These are phyloP conservation scores for roundworm (Caenorhabditis elegans) DNA, from an alignment of 1,140 invertebrate species.

Conservation along the genomic window WBcel235 BX284605.5:9403001-9403500, in stretches of 20 bases:
- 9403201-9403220: constrained; percentile 62
- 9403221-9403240: constrained; percentile 65
- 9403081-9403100: constrained; percentile 32
- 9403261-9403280: constrained; percentile 66
- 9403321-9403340: constrained; percentile 62
- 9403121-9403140: neutral
- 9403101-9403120: neutral
- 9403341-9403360: constrained; percentile 61
- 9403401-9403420: constrained; percentile 65
- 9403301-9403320: constrained; percentile 53
- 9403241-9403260: constrained; percentile 64
- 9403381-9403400: constrained; percentile 65
- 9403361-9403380: constrained; percentile 65
- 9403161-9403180: constrained; percentile 37
- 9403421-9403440: constrained; percentile 66
- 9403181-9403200: constrained; percentile 37
- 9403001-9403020: neutral
- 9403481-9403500: too few species aligned
- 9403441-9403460: constrained; percentile 51
- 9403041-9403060: neutral
- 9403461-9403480: neutral
- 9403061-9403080: constrained; percentile 33
- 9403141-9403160: constrained; percentile 39
- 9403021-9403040: neutral
- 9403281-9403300: constrained; percentile 64